These are phyloP conservation scores for Mergus octosetaceus DNA, from an alignment of 2,797 vertebrate genomes.

Conservation along the genomic window DNA sequence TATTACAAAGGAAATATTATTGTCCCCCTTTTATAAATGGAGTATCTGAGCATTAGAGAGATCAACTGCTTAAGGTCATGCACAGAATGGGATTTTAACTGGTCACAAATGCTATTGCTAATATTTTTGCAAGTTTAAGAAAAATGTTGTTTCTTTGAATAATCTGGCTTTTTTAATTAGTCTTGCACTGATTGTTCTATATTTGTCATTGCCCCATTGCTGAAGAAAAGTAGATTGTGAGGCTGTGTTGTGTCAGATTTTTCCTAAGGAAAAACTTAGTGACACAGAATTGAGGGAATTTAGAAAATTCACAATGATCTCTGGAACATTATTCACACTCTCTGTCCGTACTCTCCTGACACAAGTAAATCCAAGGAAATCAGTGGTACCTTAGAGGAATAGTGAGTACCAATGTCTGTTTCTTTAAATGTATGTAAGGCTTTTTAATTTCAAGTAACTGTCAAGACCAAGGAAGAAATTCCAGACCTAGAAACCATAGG, in stretches of 20 bases:
- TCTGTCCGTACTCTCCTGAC: not conserved
- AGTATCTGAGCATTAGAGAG: not conserved
- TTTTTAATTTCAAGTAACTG: not conserved
- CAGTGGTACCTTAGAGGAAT: not conserved
- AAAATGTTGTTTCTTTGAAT: not conserved
- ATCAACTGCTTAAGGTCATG: not conserved
- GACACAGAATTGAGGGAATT: not conserved
- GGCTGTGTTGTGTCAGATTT: not conserved
- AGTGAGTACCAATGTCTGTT: not conserved
- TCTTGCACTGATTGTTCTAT: not conserved
- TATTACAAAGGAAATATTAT: not conserved
- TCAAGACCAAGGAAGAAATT: not conserved
- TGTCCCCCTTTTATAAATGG: not conserved
- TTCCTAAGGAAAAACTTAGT: not conserved
- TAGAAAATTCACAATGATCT: not conserved
- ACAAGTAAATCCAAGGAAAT: not conserved
- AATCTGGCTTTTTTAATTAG: not conserved
- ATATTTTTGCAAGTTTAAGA: not conserved
- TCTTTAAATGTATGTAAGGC: not conserved
- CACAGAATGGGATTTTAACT: not conserved
- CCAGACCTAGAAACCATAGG: not conserved
- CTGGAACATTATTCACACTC: not conserved
- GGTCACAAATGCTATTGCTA: not conserved
- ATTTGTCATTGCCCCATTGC: not conserved
- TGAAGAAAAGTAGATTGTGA: not conserved